phyloP scores from a whole-genome alignment of 2,113 vertebrate species.

The Oceanodroma tethys region DNA sequence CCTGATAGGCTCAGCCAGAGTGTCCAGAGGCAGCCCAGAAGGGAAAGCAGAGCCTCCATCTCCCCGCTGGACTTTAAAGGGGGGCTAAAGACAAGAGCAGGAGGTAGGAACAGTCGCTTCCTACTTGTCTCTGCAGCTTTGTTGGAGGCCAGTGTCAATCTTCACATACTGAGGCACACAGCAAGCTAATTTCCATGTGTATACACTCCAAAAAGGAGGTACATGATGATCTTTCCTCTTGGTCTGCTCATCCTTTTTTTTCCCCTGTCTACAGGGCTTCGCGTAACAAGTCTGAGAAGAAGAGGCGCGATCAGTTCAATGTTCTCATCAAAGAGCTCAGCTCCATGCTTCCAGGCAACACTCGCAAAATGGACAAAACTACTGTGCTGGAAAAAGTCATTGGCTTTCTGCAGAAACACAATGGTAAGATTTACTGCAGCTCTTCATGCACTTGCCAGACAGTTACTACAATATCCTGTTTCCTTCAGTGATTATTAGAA shows the following conservation, averaged over 20 bases:
- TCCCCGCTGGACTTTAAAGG: background rate
- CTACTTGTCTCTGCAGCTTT: background rate
- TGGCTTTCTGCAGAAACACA: constrained; percentile 82
- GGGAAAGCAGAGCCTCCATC: background rate
- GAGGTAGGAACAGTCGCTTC: background rate
- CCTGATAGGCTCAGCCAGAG: background rate
- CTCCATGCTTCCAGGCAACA: constrained; percentile 82
- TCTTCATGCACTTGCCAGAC: background rate
- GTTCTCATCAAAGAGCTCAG: constrained; percentile 85
- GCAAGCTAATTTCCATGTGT: background rate
- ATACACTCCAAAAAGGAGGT: background rate
- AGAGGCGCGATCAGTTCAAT: constrained; percentile 84
- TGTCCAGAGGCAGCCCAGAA: background rate
- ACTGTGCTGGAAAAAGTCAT: constrained; percentile 84
- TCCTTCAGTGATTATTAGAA: background rate
- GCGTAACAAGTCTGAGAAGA: constrained; percentile 85
- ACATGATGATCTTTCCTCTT: background rate
- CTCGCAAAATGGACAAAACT: constrained; percentile 83
- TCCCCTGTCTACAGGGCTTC: constrained; percentile 73
- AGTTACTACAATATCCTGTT: background rate
- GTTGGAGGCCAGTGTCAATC: background rate
- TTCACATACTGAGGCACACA: background rate
- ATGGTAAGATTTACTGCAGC: constrained; percentile 68
- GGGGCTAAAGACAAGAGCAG: background rate
- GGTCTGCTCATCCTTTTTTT: background rate